Conservation (phyloP, 2,888 invertebrate species). For the Eilema griseolum region DNA sequence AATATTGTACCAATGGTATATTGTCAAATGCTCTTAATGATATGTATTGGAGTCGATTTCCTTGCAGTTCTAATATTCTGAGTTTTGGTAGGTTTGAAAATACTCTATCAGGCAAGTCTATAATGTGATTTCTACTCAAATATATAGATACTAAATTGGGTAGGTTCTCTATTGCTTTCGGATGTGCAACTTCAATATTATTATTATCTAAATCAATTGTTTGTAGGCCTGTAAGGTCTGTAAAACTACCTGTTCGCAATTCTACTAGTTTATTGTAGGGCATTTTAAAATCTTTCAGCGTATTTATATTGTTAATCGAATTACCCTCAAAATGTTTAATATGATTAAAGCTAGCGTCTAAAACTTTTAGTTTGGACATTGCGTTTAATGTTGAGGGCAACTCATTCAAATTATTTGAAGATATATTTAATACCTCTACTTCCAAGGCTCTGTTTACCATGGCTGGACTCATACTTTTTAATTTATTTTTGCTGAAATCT, state of each 20-base stretch:
- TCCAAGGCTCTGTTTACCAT: slow-evolving; percentile 89
- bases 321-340: slow-evolving; percentile 90
- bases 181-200: slow-evolving; percentile 91
- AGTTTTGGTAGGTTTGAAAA: slow-evolving; percentile 92
- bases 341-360: slow-evolving; percentile 93
- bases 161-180: slow-evolving; percentile 90
- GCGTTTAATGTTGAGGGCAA: slow-evolving; percentile 91
- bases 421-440: slow-evolving; percentile 91
- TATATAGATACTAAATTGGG: slow-evolving; percentile 90
- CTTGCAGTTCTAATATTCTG: slow-evolving; percentile 92
- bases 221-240: slow-evolving; percentile 90
- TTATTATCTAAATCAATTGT: slow-evolving; percentile 94
- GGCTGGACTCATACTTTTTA: slow-evolving; percentile 89
- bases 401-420: slow-evolving; percentile 91
- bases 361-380: slow-evolving; percentile 89
- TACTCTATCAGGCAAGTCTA: slow-evolving; percentile 91
- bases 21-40: slow-evolving; percentile 92
- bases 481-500: slow-evolving; percentile 92
- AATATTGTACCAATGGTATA: slow-evolving; percentile 92
- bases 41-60: slow-evolving; percentile 91
- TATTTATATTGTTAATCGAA: slow-evolving; percentile 89
- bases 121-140: slow-evolving; percentile 91
- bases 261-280: slow-evolving; percentile 92
- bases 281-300: slow-evolving; percentile 90
- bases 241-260: slow-evolving; percentile 90